Percentiles rank a stretch among this genome's conserved stretches.
Evolutionary conservation across 1,140 invertebrate species (phyloP).

Genomic region (Bombus huntii): DNA sequence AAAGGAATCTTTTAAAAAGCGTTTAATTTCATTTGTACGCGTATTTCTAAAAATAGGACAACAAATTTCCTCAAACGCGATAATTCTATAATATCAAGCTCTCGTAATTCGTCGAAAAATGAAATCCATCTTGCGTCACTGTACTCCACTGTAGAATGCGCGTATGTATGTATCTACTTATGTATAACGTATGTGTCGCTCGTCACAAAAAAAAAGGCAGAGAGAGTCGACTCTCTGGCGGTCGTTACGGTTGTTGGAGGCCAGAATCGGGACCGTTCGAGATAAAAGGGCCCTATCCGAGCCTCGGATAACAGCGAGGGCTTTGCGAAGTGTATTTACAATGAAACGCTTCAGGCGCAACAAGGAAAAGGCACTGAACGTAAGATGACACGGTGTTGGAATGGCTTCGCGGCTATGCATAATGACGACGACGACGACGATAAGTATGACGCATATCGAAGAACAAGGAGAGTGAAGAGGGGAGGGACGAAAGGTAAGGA

Average conservation of each 20-base stretch:
- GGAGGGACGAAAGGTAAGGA: background rate
- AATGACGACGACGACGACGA: slow-evolving; percentile 39
- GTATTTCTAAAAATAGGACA: rapidly evolving
- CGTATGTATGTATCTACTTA: background rate
- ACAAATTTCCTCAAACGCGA: background rate
- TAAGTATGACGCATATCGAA: slow-evolving; percentile 31
- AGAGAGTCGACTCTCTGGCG: slow-evolving; percentile 29
- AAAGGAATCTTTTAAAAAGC: too few species aligned
- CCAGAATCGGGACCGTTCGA: slow-evolving; percentile 64
- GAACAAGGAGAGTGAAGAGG: background rate
- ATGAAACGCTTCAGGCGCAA: slow-evolving; percentile 42
- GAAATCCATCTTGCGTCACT: background rate
- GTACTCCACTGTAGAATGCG: background rate
- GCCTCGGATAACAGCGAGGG: slow-evolving; percentile 54
- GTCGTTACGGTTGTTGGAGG: slow-evolving; percentile 40
- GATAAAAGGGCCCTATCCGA: slow-evolving; percentile 22
- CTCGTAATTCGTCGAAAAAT: too few species aligned
- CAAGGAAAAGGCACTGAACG: slow-evolving; percentile 25
- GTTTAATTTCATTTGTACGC: too few species aligned
- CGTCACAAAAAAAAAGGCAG: slow-evolving; percentile 43
- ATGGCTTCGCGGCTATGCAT: slow-evolving; percentile 58
- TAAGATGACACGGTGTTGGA: slow-evolving; percentile 63
- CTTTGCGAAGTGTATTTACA: slow-evolving; percentile 75
- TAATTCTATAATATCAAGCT: background rate
- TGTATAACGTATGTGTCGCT: background rate